phyloP scores from a whole-genome alignment of 1,140 invertebrate genomes.

The Sarcophaga bullata region DNA sequence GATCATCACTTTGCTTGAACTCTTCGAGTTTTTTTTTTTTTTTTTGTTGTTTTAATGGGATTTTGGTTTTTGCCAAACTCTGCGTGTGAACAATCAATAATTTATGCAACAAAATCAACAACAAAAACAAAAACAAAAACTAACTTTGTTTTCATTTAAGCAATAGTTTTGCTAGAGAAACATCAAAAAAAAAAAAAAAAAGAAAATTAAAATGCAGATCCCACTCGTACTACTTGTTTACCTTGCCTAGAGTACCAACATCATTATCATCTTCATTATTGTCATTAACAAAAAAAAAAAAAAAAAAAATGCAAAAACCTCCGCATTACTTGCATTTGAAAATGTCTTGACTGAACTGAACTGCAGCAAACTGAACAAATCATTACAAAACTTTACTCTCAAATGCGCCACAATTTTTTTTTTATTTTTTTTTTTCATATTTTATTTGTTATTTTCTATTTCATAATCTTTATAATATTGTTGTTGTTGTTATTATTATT shows the following conservation, averaged over 20 bases:
- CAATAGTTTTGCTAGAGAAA: too few species aligned
- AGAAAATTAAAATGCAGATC: too few species aligned
- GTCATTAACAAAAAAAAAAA: neutral
- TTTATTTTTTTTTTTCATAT: neutral
- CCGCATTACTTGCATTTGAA: neutral
- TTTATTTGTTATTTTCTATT: conserved; percentile 26
- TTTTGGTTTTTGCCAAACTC: neutral
- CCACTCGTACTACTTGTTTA: neutral
- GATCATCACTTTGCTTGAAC: too few species aligned
- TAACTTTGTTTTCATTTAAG: too few species aligned
- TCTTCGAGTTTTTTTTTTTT: neutral
- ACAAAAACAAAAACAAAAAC: too few species aligned
- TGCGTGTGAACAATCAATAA: conserved; percentile 40
- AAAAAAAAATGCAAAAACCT: neutral
- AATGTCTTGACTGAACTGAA: neutral
- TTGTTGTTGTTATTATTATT: neutral
- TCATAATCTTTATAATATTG: conserved; percentile 19
- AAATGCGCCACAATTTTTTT: neutral
- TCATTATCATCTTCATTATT: neutral
- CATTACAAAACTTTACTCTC: neutral
- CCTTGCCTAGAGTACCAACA: neutral
- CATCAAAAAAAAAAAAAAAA: too few species aligned
- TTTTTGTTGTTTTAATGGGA: neutral
- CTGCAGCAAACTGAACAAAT: neutral
- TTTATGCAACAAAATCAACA: conserved; percentile 11